These are phyloP conservation scores for Pterostichus niger DNA, from an alignment of 2,888 invertebrate species.

Conservation along the genomic window DNA sequence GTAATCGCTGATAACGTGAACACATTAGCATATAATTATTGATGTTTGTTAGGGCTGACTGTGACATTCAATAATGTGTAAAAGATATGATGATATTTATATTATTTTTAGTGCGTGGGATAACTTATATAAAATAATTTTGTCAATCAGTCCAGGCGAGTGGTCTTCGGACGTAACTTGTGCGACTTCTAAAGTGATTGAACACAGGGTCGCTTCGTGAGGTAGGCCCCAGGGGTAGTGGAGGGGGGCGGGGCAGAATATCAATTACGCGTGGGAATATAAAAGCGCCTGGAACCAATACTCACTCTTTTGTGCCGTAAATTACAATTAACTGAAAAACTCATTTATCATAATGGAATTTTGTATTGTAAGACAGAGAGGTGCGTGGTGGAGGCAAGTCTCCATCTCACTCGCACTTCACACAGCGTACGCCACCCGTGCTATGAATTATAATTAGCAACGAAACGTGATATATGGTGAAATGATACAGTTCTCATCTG, in stretches of 20 bases:
- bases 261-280: slow-evolving; percentile 47
- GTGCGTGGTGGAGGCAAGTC: neutral
- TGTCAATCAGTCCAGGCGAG: slow-evolving; percentile 13
- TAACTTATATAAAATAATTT: neutral
- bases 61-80: too few relatives aligned
- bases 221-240: neutral
- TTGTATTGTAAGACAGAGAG: slow-evolving; percentile 59
- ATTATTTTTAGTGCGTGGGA: too few relatives aligned
- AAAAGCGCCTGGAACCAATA: slow-evolving; percentile 41
- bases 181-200: too few relatives aligned
- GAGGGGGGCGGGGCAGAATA: slow-evolving; percentile 17
- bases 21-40: too few relatives aligned
- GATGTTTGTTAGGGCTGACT: too few relatives aligned
- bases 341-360: slow-evolving; percentile 64
- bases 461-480: slow-evolving; percentile 60
- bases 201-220: neutral
- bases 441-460: slow-evolving; percentile 62
- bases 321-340: slow-evolving; percentile 65
- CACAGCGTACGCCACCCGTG: slow-evolving; percentile 4
- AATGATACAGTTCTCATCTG: slow-evolving; percentile 54
- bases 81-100: too few relatives aligned
- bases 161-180: too few relatives aligned
- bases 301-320: slow-evolving; percentile 60
- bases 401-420: neutral
- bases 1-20: too few relatives aligned